These are phyloP conservation scores for Mellivora capensis DNA, from an alignment of 2,113 vertebrate species.

Conservation along the genomic window DNA sequence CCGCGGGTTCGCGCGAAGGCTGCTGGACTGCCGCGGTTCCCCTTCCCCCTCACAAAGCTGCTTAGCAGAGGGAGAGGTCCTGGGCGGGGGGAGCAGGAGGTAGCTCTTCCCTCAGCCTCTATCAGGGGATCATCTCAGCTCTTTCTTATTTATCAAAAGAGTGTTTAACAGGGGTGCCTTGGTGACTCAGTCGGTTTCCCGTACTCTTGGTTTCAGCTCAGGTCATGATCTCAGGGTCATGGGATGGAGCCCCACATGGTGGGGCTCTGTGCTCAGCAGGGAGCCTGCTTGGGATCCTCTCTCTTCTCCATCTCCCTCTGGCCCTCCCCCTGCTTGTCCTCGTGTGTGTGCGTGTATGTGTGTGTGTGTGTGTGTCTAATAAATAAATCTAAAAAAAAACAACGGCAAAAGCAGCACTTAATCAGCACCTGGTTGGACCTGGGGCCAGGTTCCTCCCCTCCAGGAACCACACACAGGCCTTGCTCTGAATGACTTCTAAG, in stretches of 20 bases:
- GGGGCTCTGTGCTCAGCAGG: not conserved
- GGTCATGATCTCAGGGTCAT: not conserved
- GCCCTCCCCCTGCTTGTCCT: not conserved
- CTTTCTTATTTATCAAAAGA: not conserved
- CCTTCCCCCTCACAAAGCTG: constrained; percentile 59
- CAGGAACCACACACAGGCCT: not conserved
- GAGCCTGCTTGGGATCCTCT: not conserved
- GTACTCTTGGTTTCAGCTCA: not conserved
- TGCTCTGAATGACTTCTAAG: not conserved
- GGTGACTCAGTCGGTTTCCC: not conserved
- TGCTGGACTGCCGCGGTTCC: constrained; percentile 58
- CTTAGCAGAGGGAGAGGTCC: constrained; percentile 57
- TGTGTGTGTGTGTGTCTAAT: too few species aligned
- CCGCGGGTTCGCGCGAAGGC: constrained; percentile 30
- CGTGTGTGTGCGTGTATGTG: too few species aligned
- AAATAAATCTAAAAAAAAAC: not conserved
- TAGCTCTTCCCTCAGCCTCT: not conserved
- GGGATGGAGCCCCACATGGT: not conserved
- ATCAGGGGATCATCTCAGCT: constrained; percentile 9
- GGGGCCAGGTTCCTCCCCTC: not conserved
- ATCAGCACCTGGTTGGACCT: not conserved
- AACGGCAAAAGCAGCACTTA: not conserved
- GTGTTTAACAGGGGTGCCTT: not conserved
- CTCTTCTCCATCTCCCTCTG: not conserved
- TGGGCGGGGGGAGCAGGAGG: not conserved